These are phyloP conservation scores for Pogoniulus pusillus DNA, from an alignment of 2,797 vertebrate genomes.

Conservation along the genomic window DNA sequence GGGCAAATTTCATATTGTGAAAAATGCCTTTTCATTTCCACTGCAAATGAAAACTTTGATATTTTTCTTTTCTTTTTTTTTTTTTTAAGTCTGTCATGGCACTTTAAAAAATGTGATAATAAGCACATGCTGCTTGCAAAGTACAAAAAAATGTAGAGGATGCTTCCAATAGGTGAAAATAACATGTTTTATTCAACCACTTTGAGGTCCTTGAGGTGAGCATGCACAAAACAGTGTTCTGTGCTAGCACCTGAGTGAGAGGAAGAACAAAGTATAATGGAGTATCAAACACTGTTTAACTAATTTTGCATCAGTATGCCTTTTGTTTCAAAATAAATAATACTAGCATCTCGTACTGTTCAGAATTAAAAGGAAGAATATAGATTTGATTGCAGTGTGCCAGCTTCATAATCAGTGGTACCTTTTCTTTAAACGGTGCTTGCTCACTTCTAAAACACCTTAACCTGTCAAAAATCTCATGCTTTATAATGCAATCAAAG, in stretches of 20 bases:
- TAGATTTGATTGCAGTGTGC: neutral
- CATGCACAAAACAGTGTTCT: neutral
- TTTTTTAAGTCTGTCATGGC: neutral
- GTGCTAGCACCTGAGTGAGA: neutral
- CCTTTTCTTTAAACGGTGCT: neutral
- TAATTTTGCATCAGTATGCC: neutral
- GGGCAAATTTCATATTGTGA: neutral
- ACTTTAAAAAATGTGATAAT: conserved; percentile 9
- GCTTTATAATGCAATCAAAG: neutral
- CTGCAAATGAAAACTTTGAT: neutral
- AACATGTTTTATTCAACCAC: conserved; percentile 15
- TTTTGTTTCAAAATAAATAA: neutral
- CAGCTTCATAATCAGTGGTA: neutral
- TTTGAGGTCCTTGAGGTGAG: neutral
- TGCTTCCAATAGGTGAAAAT: conserved; percentile 43
- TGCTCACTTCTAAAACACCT: neutral
- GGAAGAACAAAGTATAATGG: neutral
- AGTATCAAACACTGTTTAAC: neutral
- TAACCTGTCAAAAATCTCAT: neutral
- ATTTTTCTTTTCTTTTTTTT: conserved; percentile 37
- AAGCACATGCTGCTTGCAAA: neutral
- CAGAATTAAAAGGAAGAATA: neutral
- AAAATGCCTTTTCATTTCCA: conserved; percentile 24
- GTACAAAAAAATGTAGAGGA: conserved; percentile 10
- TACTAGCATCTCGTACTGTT: neutral